Conservation (phyloP, 2,888 invertebrate species). For the Hartigia nigra region DNA sequence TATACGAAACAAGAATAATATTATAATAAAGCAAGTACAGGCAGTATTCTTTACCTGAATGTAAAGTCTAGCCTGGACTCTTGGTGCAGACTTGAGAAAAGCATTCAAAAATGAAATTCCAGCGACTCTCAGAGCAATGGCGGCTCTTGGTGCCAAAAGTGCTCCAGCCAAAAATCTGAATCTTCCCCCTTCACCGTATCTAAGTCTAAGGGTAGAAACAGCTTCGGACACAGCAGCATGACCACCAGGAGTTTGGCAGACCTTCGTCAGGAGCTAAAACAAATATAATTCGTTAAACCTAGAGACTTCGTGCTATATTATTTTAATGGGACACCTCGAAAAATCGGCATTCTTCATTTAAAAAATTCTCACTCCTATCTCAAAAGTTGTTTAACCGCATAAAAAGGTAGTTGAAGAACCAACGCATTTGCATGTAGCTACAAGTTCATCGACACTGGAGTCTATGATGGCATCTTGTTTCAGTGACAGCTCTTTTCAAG, state of each 20-base stretch:
- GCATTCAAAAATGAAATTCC: constrained; percentile 88
- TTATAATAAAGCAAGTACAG: not conserved
- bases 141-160: constrained; percentile 81
- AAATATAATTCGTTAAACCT: not conserved
- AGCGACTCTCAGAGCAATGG: constrained; percentile 74
- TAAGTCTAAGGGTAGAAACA: constrained; percentile 85
- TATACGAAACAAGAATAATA: not conserved
- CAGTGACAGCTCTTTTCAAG: not conserved
- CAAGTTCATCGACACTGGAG: not conserved
- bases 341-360: not conserved
- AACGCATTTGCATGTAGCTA: not conserved
- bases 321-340: not conserved
- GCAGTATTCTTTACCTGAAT: constrained; percentile 71
- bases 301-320: not conserved
- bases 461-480: not conserved
- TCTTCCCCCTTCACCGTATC: constrained; percentile 92
- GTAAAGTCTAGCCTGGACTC: constrained; percentile 81
- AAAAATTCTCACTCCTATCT: not conserved
- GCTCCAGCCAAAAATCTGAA: constrained; percentile 92
- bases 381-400: not conserved
- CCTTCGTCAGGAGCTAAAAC: constrained; percentile 82
- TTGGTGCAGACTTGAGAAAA: constrained; percentile 80
- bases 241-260: constrained; percentile 82
- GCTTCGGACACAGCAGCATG: constrained; percentile 92
- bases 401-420: not conserved